Conservation (phyloP, 2,797 vertebrate genomes). For the Ptychadena robeensis region DNA sequence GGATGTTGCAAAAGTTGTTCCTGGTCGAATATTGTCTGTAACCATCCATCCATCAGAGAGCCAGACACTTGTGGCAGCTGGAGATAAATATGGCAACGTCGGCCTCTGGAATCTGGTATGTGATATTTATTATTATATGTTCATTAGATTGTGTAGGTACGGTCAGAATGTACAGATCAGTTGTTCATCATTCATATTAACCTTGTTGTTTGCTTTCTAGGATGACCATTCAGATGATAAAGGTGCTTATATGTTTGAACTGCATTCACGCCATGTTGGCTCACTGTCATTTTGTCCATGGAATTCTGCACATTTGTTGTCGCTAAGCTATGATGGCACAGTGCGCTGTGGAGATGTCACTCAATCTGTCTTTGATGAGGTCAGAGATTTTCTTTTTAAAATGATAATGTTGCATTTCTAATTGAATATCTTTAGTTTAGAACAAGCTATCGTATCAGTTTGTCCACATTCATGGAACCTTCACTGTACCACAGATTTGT, state of each 20-base stretch:
- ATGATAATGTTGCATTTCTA: no score
- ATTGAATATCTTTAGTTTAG: no score
- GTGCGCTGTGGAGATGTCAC: constrained; percentile 85
- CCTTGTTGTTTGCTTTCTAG: constrained; percentile 68
- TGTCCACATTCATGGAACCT: no score
- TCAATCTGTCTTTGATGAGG: constrained; percentile 83
- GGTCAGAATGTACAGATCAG: neutral
- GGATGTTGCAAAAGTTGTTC: constrained; percentile 81
- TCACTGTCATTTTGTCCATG: constrained; percentile 82
- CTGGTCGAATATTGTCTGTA: constrained; percentile 74
- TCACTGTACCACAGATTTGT: no score
- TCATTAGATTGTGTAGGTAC: no score
- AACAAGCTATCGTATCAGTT: no score
- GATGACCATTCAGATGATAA: constrained; percentile 69
- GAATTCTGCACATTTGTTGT: constrained; percentile 80
- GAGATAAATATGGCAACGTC: constrained; percentile 80
- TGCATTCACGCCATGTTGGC: constrained; percentile 74
- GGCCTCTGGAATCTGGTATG: constrained; percentile 89
- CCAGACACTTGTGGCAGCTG: constrained; percentile 82
- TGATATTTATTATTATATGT: no score
- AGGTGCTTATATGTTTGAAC: constrained; percentile 75
- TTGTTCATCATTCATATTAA: neutral
- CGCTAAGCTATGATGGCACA: constrained; percentile 81
- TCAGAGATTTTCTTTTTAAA: constrained; percentile 65
- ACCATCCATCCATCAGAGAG: constrained; percentile 84